phyloP scores from a whole-genome alignment of 2,888 invertebrate genomes.

The Strigamia transsilvanica region DNA sequence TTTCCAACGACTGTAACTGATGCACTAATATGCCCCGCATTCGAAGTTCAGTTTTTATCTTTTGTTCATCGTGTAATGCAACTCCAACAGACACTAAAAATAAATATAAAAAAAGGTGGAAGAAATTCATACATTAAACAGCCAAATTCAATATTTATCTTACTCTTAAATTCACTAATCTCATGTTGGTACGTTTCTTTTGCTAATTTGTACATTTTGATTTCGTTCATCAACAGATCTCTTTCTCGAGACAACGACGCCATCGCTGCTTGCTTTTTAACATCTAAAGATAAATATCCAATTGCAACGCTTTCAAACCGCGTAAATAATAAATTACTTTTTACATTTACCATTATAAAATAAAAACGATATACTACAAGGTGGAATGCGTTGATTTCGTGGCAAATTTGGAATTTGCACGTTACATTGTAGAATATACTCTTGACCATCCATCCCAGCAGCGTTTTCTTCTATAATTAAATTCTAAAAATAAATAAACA shows the following conservation, averaged over 20 bases:
- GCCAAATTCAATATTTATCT: conserved; percentile 55
- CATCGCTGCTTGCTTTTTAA: conserved; percentile 64
- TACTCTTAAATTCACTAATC: conserved; percentile 63
- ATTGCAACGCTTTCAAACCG: background rate
- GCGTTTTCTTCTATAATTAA: conserved; percentile 61
- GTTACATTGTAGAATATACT: conserved; percentile 60
- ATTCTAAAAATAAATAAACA: conserved; percentile 56
- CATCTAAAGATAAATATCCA: conserved; percentile 60
- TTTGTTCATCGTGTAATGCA: conserved; percentile 61
- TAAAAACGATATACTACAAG: conserved; percentile 62
- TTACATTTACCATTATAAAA: conserved; percentile 63
- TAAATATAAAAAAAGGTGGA: background rate
- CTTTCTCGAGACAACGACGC: conserved; percentile 62
- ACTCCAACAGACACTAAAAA: conserved; percentile 58
- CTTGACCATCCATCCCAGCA: conserved; percentile 62
- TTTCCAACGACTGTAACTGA: conserved; percentile 43
- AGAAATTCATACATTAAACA: background rate
- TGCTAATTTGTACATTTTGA: conserved; percentile 62
- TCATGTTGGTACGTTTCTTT: conserved; percentile 63
- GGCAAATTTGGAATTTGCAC: conserved; percentile 59
- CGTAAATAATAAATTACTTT: background rate
- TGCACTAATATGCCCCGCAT: conserved; percentile 58
- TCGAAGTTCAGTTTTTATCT: conserved; percentile 60
- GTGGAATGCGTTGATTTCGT: conserved; percentile 59
- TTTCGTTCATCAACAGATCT: conserved; percentile 61